Conservation (phyloP, 1,140 invertebrate species). For the Trialeurodes vaporariorum region DNA sequence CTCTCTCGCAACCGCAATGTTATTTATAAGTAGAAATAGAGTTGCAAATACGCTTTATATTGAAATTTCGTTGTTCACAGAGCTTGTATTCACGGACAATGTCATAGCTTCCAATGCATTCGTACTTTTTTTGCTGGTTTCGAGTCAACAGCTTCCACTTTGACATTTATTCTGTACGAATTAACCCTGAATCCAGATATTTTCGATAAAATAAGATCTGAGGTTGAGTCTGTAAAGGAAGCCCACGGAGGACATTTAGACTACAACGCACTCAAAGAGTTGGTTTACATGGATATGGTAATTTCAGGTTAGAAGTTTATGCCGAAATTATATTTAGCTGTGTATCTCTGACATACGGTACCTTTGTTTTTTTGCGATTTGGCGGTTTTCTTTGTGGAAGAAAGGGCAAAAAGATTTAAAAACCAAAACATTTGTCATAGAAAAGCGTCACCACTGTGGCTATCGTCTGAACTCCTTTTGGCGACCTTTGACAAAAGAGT, state of each 20-base stretch:
- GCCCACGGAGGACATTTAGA: constrained; percentile 35
- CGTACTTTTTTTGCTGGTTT: constrained; percentile 33
- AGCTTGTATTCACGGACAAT: constrained; percentile 37
- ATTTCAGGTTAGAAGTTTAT: constrained; percentile 23
- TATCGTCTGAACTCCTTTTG: too few relatives aligned
- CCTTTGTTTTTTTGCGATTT: too few relatives aligned
- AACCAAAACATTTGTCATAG: background rate
- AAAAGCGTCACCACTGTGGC: too few relatives aligned
- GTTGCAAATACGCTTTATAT: background rate
- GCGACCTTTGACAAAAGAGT: too few relatives aligned
- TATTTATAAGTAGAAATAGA: background rate
- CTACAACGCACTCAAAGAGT: constrained; percentile 39
- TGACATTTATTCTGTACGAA: constrained; percentile 27
- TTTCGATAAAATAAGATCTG: constrained; percentile 23
- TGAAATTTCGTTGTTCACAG: background rate
- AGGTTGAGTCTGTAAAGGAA: constrained; percentile 27
- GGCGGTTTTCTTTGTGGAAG: too few relatives aligned
- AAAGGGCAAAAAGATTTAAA: too few relatives aligned
- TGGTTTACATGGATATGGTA: constrained; percentile 41
- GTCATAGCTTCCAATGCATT: constrained; percentile 49
- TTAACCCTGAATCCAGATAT: constrained; percentile 26
- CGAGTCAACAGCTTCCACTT: constrained; percentile 31
- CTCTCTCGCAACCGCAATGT: background rate
- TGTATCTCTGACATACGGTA: background rate
- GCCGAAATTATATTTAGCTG: background rate